Evolutionary conservation across 2,888 invertebrate genomes (phyloP), one percentile per base, ranked within the genome.

Genomic region (Dysmachus trigonus): DNA sequence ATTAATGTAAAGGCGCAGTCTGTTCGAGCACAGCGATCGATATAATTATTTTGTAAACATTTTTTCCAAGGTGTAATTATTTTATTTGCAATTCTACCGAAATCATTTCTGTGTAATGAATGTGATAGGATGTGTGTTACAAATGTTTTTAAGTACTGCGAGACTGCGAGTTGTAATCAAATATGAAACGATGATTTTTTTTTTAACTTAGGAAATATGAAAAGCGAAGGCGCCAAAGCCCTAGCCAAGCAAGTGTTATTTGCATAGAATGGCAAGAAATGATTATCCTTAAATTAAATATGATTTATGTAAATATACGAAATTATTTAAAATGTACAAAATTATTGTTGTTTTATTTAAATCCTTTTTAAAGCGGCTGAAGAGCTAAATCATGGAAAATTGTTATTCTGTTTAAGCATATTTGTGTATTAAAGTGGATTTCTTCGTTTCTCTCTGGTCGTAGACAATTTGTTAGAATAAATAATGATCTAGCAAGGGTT

Each of bases 81-180:
- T 81, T 53, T 81, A 6, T 81, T 81, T 53, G 13, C 35, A 35
- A n/a, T 41, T 76, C 33, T 76, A 35, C 18, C 30, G 33, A 51
- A 31, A 30, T 79, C 47, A 51, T 51, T 81, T 81, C 13, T 33
- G 33, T 53, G 81, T 62, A 81, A 81, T 81, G 81, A 53, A 81
- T 81, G 81, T 81, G 81, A 81, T 81, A 81, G 81, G 31, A 81
- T 81, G 81, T 81, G 31, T 81, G 81, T 62, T 53, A 53, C 30
- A 81, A 53, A 53, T 81, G 79, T 53, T 81, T 81, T 81, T 62
- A 81, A 53, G 31, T 53, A 81, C 31, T 31, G 81, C n/a, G 62
- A 81, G 62, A 53, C 62, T 62, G 81, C 35, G 81, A 81, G 62
- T 81, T 81, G 81, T 81, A 81, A 81, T 81, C 81, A 81, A 81